phyloP scores from a whole-genome alignment of 37 sponge, comb jelly and placozoan genomes.

The Bolinopsis microptera region DNA sequence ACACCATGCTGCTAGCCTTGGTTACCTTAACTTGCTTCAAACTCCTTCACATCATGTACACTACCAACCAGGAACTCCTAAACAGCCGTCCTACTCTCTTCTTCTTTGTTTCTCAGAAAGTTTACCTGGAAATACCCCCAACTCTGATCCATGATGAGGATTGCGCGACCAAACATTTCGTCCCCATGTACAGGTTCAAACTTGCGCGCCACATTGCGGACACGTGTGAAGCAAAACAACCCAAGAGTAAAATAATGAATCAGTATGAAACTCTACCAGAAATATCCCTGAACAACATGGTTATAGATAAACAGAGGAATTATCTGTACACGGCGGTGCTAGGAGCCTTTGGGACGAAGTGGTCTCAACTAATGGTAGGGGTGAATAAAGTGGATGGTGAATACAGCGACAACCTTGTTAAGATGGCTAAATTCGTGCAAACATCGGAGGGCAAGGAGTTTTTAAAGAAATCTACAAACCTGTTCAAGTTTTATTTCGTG shows the following conservation, averaged over 20 bases:
- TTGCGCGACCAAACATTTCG: background rate
- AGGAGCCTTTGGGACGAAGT: conserved; percentile 25
- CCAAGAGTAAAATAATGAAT: background rate
- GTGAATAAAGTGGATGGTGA: conserved; percentile 8
- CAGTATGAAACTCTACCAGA: background rate
- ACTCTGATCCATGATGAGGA: background rate
- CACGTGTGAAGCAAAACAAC: background rate
- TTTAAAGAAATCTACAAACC: background rate
- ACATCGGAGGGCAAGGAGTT: background rate
- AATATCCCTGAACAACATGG: background rate
- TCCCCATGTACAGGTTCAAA: background rate
- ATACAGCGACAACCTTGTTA: background rate
- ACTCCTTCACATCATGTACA: background rate
- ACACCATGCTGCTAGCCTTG: background rate
- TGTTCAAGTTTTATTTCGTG: conserved; percentile 38
- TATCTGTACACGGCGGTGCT: background rate
- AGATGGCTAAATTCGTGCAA: background rate
- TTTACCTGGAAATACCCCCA: background rate
- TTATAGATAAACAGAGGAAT: background rate
- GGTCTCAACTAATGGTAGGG: background rate
- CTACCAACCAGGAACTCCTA: background rate
- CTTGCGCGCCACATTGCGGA: background rate
- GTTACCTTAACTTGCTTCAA: background rate
- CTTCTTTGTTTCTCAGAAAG: background rate
- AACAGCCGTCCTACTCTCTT: background rate